Evolutionary conservation across 2,113 vertebrate genomes (phyloP).

Genomic region (Macrotis lagotis): DNA sequence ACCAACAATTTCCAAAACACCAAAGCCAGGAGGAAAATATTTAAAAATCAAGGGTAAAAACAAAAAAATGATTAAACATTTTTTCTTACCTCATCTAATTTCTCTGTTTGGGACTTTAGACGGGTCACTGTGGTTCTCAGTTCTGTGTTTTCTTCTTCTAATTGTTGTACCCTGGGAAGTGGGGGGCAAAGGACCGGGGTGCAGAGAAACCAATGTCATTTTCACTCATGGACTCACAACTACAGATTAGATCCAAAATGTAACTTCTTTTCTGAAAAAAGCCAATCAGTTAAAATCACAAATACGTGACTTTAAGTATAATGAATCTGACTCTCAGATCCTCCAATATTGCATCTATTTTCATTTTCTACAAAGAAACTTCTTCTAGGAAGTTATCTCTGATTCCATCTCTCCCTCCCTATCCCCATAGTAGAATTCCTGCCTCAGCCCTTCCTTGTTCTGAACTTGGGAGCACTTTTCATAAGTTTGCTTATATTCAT

Average conservation of each 20-base stretch:
- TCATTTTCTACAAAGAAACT: neutral
- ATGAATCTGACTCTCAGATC: neutral
- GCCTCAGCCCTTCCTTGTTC: neutral
- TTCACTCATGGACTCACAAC: neutral
- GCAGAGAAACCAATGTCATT: neutral
- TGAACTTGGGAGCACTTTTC: neutral
- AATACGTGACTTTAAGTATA: neutral
- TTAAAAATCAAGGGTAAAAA: neutral
- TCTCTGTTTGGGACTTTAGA: constrained; percentile 94
- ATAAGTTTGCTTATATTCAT: neutral
- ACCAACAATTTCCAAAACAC: neutral
- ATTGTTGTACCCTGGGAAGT: constrained; percentile 87
- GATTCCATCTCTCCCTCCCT: neutral
- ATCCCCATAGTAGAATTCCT: neutral
- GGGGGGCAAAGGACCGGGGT: neutral
- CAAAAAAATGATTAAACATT: neutral
- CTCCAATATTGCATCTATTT: neutral
- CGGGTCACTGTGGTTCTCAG: constrained; percentile 86
- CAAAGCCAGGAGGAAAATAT: neutral
- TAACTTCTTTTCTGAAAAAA: neutral
- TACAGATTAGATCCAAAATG: neutral
- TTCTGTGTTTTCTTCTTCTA: constrained; percentile 94
- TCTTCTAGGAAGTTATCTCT: neutral
- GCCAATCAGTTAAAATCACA: neutral
- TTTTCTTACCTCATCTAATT: constrained; percentile 91